Percentiles rank a stretch among this genome's conserved stretches.
Conservation (phyloP, 2,797 vertebrate genomes). For the Coregonus suidteri region DNA sequence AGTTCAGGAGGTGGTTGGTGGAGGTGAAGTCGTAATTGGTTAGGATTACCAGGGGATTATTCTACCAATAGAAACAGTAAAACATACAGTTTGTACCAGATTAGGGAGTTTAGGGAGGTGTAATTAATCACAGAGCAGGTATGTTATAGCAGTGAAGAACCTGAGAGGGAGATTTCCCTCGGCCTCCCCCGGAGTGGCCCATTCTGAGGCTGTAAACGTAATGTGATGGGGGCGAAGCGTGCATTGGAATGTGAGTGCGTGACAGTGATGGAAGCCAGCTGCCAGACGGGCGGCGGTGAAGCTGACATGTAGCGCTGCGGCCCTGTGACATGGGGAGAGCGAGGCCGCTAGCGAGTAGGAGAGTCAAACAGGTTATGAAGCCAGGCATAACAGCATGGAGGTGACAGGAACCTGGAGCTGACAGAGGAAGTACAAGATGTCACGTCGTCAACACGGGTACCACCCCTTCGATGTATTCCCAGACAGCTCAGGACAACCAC, state of each 20-base stretch:
- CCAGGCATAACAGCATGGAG: conserved; percentile 46
- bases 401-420: conserved; percentile 71
- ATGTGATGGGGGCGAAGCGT: conserved; percentile 45
- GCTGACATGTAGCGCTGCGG: conserved; percentile 62
- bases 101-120: background rate
- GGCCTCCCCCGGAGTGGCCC: conserved; percentile 29
- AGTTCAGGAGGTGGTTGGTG: conserved; percentile 13
- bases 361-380: conserved; percentile 66
- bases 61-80: background rate
- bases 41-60: conserved; percentile 22
- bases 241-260: conserved; percentile 61
- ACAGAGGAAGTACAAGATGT: conserved; percentile 56
- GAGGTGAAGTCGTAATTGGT: conserved; percentile 27
- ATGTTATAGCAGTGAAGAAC: conserved; percentile 13
- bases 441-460: conserved; percentile 42
- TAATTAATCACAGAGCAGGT: background rate
- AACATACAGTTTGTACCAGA: background rate
- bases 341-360: conserved; percentile 27
- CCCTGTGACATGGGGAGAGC: conserved; percentile 49
- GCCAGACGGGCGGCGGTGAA: conserved; percentile 65
- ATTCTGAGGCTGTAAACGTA: conserved; percentile 50
- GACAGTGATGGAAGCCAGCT: conserved; percentile 71
- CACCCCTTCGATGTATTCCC: conserved; percentile 52
- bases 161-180: conserved; percentile 27
- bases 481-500: conserved; percentile 51